phyloP scores from a whole-genome alignment of 2,888 invertebrate species.

The Anarsia innoxiella region DNA sequence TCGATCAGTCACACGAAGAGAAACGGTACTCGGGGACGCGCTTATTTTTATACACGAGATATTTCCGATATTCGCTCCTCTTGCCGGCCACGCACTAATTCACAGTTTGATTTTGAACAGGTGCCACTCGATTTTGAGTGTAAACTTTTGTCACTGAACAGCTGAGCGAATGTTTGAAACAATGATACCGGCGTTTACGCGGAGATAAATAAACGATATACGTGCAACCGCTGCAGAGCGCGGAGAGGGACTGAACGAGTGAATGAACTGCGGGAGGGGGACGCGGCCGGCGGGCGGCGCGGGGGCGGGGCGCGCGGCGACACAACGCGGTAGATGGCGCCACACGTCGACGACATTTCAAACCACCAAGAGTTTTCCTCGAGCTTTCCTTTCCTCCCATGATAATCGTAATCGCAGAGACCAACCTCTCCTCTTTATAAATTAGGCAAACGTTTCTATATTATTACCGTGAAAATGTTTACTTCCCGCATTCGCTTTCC shows the following conservation, averaged over 20 bases:
- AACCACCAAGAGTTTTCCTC: not conserved
- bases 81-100: slow-evolving; percentile 29
- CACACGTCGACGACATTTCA: slow-evolving; percentile 7
- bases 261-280: slow-evolving; percentile 30
- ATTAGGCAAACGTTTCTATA: slow-evolving; percentile 63
- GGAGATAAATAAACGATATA: slow-evolving; percentile 21
- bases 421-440: slow-evolving; percentile 45
- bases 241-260: slow-evolving; percentile 56
- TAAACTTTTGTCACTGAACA: slow-evolving; percentile 56
- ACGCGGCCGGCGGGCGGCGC: slow-evolving; percentile 17
- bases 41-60: slow-evolving; percentile 70
- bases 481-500: slow-evolving; percentile 41
- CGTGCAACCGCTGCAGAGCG: slow-evolving; percentile 32
- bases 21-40: slow-evolving; percentile 60
- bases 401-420: too few relatives aligned
- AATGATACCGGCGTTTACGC: slow-evolving; percentile 53
- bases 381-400: too few relatives aligned
- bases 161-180: slow-evolving; percentile 67
- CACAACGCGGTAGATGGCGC: slow-evolving; percentile 50
- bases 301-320: slow-evolving; percentile 25
- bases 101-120: slow-evolving; percentile 20
- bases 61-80: slow-evolving; percentile 46
- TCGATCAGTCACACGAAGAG: slow-evolving; percentile 71
- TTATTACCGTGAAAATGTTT: slow-evolving; percentile 60
- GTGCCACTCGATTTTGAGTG: slow-evolving; percentile 19